A percentile compares a stretch with the other conserved stretches of the same genome.
phyloP scores from a whole-genome alignment of 2,113 vertebrate species.

The Ceyx cyanopectus region DNA sequence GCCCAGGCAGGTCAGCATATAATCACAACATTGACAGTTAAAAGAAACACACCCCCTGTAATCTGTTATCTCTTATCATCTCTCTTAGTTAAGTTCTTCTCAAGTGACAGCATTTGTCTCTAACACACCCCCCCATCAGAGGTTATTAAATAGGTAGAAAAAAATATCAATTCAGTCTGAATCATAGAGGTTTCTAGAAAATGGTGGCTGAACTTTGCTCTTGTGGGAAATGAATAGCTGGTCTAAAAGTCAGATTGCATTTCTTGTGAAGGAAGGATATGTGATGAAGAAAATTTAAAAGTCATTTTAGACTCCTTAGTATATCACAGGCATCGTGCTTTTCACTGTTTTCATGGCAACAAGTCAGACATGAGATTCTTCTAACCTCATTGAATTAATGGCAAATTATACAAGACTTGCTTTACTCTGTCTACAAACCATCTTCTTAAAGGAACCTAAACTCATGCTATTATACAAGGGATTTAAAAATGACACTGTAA shows the following conservation, averaged over 20 bases:
- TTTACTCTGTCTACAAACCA: background rate
- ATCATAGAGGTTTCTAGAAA: background rate
- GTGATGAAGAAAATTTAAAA: background rate
- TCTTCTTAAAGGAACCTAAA: background rate
- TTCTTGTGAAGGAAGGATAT: background rate
- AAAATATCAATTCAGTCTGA: background rate
- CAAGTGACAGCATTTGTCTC: background rate
- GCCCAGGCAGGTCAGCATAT: background rate
- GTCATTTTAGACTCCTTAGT: background rate
- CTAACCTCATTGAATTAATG: background rate
- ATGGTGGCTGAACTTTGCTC: background rate
- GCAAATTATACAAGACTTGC: background rate
- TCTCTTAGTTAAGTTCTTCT: background rate
- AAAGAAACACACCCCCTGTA: background rate
- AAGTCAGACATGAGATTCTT: background rate
- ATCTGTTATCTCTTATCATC: background rate
- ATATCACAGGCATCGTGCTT: accelerated
- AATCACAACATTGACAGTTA: background rate
- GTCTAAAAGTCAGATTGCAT: background rate
- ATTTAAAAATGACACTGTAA: background rate
- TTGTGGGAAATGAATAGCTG: background rate
- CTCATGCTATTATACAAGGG: background rate
- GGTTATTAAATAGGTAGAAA: background rate
- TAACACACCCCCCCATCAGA: background rate
- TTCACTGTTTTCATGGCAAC: background rate